These are phyloP conservation scores for Achroia grisella DNA, from an alignment of 1,140 invertebrate species.

Conservation along the genomic window DNA sequence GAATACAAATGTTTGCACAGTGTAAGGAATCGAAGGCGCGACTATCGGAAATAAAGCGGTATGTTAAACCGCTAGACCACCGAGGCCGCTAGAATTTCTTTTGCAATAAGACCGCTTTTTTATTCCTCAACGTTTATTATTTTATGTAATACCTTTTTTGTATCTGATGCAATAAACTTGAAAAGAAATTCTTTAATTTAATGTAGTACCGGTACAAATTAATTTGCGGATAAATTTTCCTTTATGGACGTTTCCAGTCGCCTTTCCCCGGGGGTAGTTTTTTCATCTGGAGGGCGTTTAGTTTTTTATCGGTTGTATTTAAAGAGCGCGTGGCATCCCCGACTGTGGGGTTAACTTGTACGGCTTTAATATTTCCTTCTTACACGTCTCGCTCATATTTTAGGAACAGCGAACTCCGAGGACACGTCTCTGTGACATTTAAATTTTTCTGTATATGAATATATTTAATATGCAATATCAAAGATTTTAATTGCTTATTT, in stretches of 20 bases:
- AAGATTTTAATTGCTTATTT: no score
- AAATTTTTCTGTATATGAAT: neutral
- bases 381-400: slow-evolving; percentile 23
- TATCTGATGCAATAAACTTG: no score
- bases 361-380: slow-evolving; percentile 60
- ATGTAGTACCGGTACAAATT: slow-evolving; percentile 55
- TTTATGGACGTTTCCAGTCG: slow-evolving; percentile 59
- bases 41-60: no score
- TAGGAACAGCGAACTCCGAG: neutral
- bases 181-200: slow-evolving; percentile 43
- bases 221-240: slow-evolving; percentile 70
- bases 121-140: no score
- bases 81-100: no score
- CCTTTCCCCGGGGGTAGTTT: slow-evolving; percentile 32
- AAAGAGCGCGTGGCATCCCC: slow-evolving; percentile 27
- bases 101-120: no score
- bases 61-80: no score
- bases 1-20: no score
- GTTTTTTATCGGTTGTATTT: slow-evolving; percentile 70
- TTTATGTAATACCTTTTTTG: no score
- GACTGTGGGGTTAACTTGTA: slow-evolving; percentile 51
- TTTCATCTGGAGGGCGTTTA: slow-evolving; percentile 45
- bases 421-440: neutral
- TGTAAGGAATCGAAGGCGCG: no score
- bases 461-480: no score